Conservation (phyloP, 2,888 invertebrate species). For the Caenorhabditis becei region DNA sequence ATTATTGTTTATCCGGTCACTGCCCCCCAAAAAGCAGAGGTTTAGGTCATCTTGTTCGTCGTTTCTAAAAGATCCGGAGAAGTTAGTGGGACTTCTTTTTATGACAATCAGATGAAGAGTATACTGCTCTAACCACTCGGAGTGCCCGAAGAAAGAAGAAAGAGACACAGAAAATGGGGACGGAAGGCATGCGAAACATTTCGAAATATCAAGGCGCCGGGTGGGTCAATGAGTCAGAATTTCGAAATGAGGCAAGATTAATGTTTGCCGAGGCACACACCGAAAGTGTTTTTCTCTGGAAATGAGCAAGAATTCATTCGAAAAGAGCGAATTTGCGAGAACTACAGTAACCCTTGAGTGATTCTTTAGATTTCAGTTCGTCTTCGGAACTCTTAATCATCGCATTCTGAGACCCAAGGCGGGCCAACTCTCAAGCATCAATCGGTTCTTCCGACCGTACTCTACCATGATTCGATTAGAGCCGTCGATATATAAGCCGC, state of each 20-base stretch:
- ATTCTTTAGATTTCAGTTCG: too few relatives aligned
- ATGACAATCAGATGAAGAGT: too few relatives aligned
- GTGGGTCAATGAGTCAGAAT: slow-evolving; percentile 5
- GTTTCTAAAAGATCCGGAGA: neutral
- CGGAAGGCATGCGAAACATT: slow-evolving; percentile 10
- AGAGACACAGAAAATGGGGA: neutral
- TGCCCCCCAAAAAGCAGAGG: slow-evolving; percentile 9
- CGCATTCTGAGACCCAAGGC: too few relatives aligned
- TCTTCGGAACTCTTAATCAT: too few relatives aligned
- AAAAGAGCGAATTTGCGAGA: too few relatives aligned
- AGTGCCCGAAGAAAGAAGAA: neutral
- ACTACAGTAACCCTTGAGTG: too few relatives aligned
- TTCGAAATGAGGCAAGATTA: slow-evolving; percentile 6
- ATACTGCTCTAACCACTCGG: too few relatives aligned
- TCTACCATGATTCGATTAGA: too few relatives aligned
- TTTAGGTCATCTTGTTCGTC: slow-evolving; percentile 20
- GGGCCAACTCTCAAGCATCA: too few relatives aligned
- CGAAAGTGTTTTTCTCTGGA: neutral
- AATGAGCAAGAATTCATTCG: neutral
- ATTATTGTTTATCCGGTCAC: slow-evolving; percentile 44
- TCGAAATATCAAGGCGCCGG: slow-evolving; percentile 17
- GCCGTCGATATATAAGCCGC: too few relatives aligned
- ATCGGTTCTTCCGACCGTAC: too few relatives aligned
- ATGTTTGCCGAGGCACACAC: neutral
- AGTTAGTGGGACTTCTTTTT: neutral